Conservation (phyloP, 2,113 vertebrate genomes). For the Campylorhamphus procurvoides region DNA sequence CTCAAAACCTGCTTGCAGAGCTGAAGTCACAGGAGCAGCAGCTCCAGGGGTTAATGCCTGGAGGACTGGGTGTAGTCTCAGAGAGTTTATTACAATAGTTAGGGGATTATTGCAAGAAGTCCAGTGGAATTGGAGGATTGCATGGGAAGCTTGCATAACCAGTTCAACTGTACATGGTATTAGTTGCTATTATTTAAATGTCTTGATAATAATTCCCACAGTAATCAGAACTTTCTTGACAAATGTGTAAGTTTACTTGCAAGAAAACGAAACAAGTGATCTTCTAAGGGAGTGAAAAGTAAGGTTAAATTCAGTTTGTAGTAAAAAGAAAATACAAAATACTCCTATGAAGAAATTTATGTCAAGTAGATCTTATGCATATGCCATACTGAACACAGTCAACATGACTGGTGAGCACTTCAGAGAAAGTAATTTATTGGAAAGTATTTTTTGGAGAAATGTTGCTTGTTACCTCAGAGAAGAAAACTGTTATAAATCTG, state of each 20-base stretch:
- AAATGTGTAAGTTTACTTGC: neutral
- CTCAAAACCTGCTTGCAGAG: neutral
- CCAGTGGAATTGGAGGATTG: neutral
- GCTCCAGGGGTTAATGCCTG: neutral
- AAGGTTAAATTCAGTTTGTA: neutral
- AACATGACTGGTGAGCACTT: neutral
- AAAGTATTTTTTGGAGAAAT: neutral
- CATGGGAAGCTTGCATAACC: neutral
- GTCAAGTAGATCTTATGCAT: neutral
- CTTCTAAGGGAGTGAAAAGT: neutral
- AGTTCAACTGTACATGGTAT: neutral
- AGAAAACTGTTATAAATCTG: conserved; percentile 1
- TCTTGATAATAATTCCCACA: neutral
- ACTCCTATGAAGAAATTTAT: neutral
- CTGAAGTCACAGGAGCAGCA: neutral
- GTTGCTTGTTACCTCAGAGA: neutral
- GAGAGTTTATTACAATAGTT: neutral
- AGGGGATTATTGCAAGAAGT: neutral
- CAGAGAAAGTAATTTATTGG: neutral
- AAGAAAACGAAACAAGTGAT: neutral
- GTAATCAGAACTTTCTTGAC: neutral
- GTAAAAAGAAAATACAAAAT: neutral
- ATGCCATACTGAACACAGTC: neutral
- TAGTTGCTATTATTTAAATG: neutral
- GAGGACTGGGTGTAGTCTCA: neutral